Percentiles rank a stretch among this genome's conserved stretches.
Evolutionary conservation across 2,797 vertebrate species (phyloP).

Genomic region (Sparus aurata): DNA sequence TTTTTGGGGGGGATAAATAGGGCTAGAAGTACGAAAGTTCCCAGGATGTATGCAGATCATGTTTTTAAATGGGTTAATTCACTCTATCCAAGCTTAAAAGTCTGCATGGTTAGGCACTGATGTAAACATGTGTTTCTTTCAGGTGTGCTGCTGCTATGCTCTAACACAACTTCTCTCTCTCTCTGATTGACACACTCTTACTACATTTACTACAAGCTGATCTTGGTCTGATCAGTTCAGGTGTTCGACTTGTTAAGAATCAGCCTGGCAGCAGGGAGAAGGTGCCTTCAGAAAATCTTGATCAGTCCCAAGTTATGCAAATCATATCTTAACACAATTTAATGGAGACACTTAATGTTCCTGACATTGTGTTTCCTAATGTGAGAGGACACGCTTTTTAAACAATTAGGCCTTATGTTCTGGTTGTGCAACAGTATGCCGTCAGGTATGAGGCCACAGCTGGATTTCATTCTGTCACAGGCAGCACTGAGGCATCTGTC

Average conservation of each 20-base stretch:
- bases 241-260: constrained; percentile 5
- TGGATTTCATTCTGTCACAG: constrained; percentile 42
- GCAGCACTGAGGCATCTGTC: constrained; percentile 38
- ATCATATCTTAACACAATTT: background rate
- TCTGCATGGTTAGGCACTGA: constrained; percentile 41
- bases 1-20: background rate
- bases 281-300: background rate
- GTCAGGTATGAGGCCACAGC: constrained; percentile 47
- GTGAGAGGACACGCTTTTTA: constrained; percentile 18
- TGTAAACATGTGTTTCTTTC: constrained; percentile 56
- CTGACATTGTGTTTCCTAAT: constrained; percentile 6
- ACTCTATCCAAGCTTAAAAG: background rate
- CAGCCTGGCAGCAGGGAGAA: background rate
- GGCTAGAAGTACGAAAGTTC: background rate
- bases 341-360: constrained; percentile 8
- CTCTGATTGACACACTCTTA: constrained; percentile 5
- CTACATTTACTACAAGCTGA: background rate
- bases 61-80: background rate
- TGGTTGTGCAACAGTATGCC: constrained; percentile 16
- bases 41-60: background rate
- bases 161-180: background rate
- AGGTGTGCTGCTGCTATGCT: constrained; percentile 41
- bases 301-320: background rate
- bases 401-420: constrained; percentile 4
- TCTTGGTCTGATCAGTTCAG: constrained; percentile 1